A percentile compares a stretch with the other conserved stretches of the same genome.
Evolutionary conservation across 2,797 vertebrate species (phyloP).

Genomic region (Gymnopithys bicolor): DNA sequence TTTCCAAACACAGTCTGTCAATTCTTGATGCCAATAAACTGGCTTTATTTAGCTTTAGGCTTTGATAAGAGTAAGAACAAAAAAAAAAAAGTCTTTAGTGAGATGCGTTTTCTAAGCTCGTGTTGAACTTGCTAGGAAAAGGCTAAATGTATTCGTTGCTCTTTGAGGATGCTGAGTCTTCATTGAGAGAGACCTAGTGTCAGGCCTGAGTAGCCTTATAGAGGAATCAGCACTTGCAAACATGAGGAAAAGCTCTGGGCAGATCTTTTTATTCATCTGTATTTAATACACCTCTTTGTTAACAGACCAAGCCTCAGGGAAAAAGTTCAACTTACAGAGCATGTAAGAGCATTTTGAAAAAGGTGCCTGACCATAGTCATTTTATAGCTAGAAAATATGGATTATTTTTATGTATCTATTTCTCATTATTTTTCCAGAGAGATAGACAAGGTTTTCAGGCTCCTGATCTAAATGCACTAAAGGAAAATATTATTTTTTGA

Average conservation of each 20-base stretch:
- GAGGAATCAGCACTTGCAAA: not conserved
- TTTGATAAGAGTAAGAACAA: not conserved
- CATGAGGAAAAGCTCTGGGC: not conserved
- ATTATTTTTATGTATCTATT: not conserved
- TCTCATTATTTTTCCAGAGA: not conserved
- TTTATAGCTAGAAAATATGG: slow-evolving; percentile 13
- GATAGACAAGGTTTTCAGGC: not conserved
- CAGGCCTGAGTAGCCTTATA: not conserved
- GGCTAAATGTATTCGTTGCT: slow-evolving; percentile 9
- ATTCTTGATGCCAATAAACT: not conserved
- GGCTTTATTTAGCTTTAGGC: not conserved
- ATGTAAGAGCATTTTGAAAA: not conserved
- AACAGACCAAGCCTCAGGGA: not conserved
- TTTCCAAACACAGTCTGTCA: not conserved
- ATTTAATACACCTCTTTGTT: slow-evolving; percentile 46
- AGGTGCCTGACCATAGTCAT: not conserved
- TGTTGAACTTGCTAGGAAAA: slow-evolving; percentile 6
- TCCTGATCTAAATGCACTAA: not conserved
- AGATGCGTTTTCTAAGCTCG: slow-evolving; percentile 6
- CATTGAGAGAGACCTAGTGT: not conserved
- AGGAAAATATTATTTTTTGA: not conserved
- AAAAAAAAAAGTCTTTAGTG: not conserved
- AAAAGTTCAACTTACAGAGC: not conserved
- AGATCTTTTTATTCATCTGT: slow-evolving; percentile 29
- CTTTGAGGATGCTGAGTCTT: not conserved